These are phyloP conservation scores for Penaeus japonicus DNA, from an alignment of 1,140 invertebrate species.

Conservation along the genomic window DNA sequence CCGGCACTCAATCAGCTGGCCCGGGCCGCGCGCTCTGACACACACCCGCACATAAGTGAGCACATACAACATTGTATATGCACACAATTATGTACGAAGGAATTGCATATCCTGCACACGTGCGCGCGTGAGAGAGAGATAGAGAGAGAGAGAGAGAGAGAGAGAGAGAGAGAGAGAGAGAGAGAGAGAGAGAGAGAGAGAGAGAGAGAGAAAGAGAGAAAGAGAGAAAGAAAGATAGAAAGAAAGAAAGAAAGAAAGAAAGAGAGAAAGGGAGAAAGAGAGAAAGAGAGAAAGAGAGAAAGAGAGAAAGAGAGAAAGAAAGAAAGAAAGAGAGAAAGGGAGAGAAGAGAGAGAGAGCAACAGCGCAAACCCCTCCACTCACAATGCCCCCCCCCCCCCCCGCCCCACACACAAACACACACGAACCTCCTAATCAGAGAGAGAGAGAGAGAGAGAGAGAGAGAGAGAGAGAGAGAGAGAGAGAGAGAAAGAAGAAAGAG, in stretches of 20 bases:
- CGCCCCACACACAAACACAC: background rate
- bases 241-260: background rate
- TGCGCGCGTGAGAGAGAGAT: background rate
- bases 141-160: background rate
- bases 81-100: background rate
- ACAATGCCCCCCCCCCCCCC: background rate
- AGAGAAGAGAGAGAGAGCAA: background rate
- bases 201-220: no score
- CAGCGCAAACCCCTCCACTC: background rate
- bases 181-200: no score
- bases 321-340: background rate
- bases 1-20: no score
- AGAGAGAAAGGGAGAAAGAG: conserved; percentile 13
- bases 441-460: background rate
- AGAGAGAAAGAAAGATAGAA: background rate
- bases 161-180: background rate
- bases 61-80: background rate
- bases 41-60: background rate
- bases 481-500: background rate
- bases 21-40: no score
- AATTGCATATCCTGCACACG: no score
- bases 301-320: background rate
- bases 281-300: conserved; percentile 38
- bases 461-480: conserved; percentile 1
- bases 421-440: background rate